Conservation (phyloP, 2,888 invertebrate genomes). For the Rhamnusium bicolor region DNA sequence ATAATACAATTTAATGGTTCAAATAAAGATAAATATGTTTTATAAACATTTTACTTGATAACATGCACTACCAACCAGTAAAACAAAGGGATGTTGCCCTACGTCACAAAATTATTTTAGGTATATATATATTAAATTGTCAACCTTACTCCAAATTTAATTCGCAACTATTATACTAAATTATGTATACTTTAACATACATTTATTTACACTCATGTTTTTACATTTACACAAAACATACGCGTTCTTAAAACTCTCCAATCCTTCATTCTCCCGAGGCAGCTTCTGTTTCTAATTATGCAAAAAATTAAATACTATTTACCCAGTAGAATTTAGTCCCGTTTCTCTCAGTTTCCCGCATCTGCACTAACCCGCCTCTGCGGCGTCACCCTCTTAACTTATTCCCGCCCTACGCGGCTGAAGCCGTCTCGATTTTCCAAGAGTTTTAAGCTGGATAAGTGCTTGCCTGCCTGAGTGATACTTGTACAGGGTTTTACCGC, state of each 20-base stretch:
- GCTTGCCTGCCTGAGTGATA: conserved; percentile 43
- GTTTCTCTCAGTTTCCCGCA: background rate
- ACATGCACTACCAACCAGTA: no score
- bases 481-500: conserved; percentile 50
- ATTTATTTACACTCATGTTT: background rate
- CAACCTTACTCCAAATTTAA: background rate
- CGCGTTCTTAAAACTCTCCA: background rate
- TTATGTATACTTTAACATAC: background rate
- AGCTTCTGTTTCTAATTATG: conserved; percentile 5
- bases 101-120: no score
- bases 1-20: no score
- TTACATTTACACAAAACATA: background rate
- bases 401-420: background rate
- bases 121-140: background rate
- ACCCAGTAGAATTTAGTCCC: conserved; percentile 2
- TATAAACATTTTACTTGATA: no score
- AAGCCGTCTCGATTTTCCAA: conserved; percentile 2
- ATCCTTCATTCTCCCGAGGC: background rate
- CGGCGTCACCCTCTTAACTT: background rate
- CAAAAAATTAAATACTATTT: conserved; percentile 8
- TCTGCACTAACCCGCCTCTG: background rate
- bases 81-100: no score
- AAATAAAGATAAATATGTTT: no score
- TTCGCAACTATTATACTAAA: background rate
- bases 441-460: conserved; percentile 50